These are phyloP conservation scores for Nomada fabriciana DNA, from an alignment of 2,888 invertebrate species.

Conservation along the genomic window DNA sequence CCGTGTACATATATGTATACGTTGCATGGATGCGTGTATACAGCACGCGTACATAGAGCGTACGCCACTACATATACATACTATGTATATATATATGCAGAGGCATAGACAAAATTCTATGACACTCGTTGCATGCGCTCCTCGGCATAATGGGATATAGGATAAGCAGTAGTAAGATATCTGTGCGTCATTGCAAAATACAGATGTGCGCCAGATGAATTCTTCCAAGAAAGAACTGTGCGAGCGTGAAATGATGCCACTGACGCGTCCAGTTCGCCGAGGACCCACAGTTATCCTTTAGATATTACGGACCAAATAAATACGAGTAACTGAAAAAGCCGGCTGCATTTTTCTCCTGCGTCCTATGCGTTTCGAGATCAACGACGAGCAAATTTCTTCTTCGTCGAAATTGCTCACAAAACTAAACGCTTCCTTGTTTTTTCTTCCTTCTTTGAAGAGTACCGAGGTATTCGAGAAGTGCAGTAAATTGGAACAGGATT, in stretches of 20 bases:
- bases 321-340: no score
- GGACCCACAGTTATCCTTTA: neutral
- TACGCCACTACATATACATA: slow-evolving; percentile 36
- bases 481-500: slow-evolving; percentile 43
- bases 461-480: slow-evolving; percentile 51
- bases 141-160: slow-evolving; percentile 68
- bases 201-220: neutral
- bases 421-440: slow-evolving; percentile 29
- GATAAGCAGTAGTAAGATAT: slow-evolving; percentile 66
- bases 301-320: neutral
- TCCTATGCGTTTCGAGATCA: neutral
- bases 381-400: neutral
- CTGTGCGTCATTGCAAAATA: slow-evolving; percentile 62
- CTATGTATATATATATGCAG: slow-evolving; percentile 53
- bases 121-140: slow-evolving; percentile 78
- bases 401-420: slow-evolving; percentile 24
- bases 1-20: slow-evolving; percentile 45
- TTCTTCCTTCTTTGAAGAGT: slow-evolving; percentile 45
- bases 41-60: slow-evolving; percentile 21
- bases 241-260: slow-evolving; percentile 59
- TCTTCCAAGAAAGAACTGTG: neutral
- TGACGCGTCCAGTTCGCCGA: slow-evolving; percentile 29
- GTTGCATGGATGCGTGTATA: slow-evolving; percentile 45
- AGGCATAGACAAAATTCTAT: slow-evolving; percentile 71
- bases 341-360: neutral